Percentiles rank a stretch among this genome's conserved stretches.
Conservation (phyloP, 2,797 vertebrate genomes). For the Sphenodon punctatus region DNA sequence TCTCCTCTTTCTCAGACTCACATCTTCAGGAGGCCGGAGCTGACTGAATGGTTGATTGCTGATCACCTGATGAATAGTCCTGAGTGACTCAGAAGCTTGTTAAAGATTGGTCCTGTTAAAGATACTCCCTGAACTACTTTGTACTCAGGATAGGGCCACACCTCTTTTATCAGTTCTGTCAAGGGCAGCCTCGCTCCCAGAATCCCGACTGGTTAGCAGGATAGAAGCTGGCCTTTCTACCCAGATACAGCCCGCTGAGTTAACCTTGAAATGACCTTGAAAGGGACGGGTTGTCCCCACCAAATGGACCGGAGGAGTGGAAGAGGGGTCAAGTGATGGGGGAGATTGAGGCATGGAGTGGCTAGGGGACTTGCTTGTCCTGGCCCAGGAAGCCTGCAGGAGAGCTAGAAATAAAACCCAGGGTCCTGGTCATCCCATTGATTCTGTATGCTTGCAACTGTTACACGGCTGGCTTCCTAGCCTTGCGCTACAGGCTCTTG, state of each 20-base stretch:
- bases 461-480: background rate
- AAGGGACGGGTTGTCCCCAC: background rate
- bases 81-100: no score
- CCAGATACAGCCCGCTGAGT: background rate
- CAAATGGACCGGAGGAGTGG: background rate
- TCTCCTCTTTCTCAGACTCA: background rate
- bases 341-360: background rate
- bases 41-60: fast-evolving
- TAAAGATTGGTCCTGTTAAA: no score
- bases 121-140: no score
- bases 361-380: background rate
- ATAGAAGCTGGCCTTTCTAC: background rate
- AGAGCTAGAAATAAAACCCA: background rate
- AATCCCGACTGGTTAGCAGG: no score
- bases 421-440: background rate
- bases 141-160: no score
- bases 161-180: no score
- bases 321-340: background rate
- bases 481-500: no score
- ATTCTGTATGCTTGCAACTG: background rate
- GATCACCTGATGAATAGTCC: no score
- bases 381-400: background rate
- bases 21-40: background rate
- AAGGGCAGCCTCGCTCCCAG: no score
- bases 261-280: background rate